phyloP scores from a whole-genome alignment of 2,888 invertebrate species.

The Ichneumoninae sp. region DNA sequence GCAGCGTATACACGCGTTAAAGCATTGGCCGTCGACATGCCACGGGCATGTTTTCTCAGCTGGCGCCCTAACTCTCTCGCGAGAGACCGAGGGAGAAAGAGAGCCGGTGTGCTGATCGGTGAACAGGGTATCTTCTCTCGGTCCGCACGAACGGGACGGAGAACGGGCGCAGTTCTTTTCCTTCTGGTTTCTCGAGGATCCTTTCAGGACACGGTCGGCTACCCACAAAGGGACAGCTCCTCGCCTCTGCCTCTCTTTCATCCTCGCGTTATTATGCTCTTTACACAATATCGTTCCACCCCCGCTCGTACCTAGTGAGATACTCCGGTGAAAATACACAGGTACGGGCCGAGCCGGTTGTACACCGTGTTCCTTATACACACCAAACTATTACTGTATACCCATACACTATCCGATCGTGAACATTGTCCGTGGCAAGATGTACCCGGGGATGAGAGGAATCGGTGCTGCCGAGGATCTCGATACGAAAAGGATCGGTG shows the following conservation, averaged over 20 bases:
- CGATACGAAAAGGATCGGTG: slow-evolving; percentile 43
- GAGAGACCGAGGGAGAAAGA: slow-evolving; percentile 35
- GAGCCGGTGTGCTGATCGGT: slow-evolving; percentile 50
- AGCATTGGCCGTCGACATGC: slow-evolving; percentile 75
- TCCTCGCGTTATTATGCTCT: slow-evolving; percentile 82
- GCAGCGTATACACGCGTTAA: slow-evolving; percentile 60
- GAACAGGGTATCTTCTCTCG: slow-evolving; percentile 46
- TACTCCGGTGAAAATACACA: slow-evolving; percentile 61
- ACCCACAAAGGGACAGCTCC: slow-evolving; percentile 80
- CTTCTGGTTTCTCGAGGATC: slow-evolving; percentile 73
- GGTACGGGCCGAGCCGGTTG: slow-evolving; percentile 42
- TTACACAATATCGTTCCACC: slow-evolving; percentile 82
- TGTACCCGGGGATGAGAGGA: slow-evolving; percentile 36
- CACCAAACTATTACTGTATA: slow-evolving; percentile 21
- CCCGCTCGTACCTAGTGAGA: slow-evolving; percentile 66
- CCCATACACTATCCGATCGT: slow-evolving; percentile 41
- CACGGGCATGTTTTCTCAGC: slow-evolving; percentile 83
- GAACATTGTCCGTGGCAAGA: slow-evolving; percentile 44
- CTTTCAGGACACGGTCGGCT: slow-evolving; percentile 83
- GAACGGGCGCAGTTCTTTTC: slow-evolving; percentile 46
- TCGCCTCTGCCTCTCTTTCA: slow-evolving; percentile 73
- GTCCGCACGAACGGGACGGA: slow-evolving; percentile 41
- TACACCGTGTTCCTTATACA: slow-evolving; percentile 24
- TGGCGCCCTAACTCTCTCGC: slow-evolving; percentile 80
- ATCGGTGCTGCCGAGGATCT: slow-evolving; percentile 37